A percentile compares a stretch with the other conserved stretches of the same genome.
Evolutionary conservation across 35 echinoderm and acorn worm species (phyloP).

Genomic region (Ptychodera flava): DNA sequence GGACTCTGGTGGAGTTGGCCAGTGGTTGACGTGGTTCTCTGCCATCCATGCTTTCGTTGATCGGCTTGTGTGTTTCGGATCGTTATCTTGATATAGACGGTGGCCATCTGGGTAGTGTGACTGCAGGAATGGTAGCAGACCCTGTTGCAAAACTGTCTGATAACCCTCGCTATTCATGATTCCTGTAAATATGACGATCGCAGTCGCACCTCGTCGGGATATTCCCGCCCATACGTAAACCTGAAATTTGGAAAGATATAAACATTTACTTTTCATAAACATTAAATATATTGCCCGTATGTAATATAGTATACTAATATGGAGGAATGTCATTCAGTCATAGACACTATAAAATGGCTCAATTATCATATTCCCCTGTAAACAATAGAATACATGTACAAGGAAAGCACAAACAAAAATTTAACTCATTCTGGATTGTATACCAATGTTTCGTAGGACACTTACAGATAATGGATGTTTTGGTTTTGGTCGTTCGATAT

Average conservation of each 20-base stretch:
- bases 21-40: not conserved
- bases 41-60: not conserved
- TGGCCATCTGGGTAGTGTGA: conserved; percentile 26
- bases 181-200: conserved; percentile 38
- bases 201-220: conserved; percentile 6
- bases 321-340: too few species aligned
- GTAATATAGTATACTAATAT: too few species aligned
- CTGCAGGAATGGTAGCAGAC: conserved; percentile 19
- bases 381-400: too few species aligned
- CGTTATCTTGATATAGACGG: conserved; percentile 39
- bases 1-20: conserved; percentile 18
- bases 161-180: conserved; percentile 55
- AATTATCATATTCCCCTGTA: too few species aligned
- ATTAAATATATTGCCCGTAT: too few species aligned
- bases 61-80: conserved; percentile 38
- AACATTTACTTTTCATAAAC: too few species aligned
- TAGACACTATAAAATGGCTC: too few species aligned
- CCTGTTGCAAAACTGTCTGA: conserved; percentile 19
- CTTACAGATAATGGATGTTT: conserved; percentile 34
- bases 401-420: too few species aligned
- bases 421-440: too few species aligned
- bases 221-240: conserved; percentile 45
- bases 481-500: not conserved
- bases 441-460: too few species aligned
- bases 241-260: too few species aligned